These are phyloP conservation scores for Actinopyga echinites DNA, from an alignment of 53 echinoderm and acorn worm genomes.

Conservation along the genomic window DNA sequence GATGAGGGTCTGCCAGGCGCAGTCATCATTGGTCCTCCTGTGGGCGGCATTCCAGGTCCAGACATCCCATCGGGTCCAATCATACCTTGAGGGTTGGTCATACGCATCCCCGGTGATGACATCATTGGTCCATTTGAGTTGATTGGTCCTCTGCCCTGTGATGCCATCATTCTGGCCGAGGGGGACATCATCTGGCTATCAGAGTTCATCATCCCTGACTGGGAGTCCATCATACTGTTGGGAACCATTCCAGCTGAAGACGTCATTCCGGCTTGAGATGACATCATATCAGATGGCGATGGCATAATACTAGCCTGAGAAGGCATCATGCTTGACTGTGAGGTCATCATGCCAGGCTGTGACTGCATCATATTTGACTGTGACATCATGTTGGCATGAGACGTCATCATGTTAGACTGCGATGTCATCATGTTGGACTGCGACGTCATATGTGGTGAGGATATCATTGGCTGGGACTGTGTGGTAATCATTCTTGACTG, in stretches of 20 bases:
- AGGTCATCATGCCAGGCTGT: slow-evolving; percentile 61
- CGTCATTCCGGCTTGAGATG: slow-evolving; percentile 40
- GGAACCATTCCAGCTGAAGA: slow-evolving; percentile 17
- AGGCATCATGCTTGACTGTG: slow-evolving; percentile 58
- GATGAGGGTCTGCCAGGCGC: slow-evolving; percentile 46
- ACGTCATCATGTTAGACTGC: slow-evolving; percentile 61
- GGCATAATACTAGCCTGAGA: neutral
- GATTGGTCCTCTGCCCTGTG: slow-evolving; percentile 43
- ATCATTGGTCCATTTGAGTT: slow-evolving; percentile 61
- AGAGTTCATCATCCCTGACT: slow-evolving; percentile 52
- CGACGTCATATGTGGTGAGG: slow-evolving; percentile 29
- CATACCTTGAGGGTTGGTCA: slow-evolving; percentile 59
- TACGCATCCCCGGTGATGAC: slow-evolving; percentile 52
- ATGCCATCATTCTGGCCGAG: slow-evolving; percentile 45
- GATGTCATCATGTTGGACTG: slow-evolving; percentile 58
- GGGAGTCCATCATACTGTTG: slow-evolving; percentile 44
- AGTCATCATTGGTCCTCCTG: slow-evolving; percentile 64
- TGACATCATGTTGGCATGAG: slow-evolving; percentile 66
- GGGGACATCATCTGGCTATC: slow-evolving; percentile 46
- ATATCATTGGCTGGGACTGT: slow-evolving; percentile 46
- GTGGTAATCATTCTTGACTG: slow-evolving; percentile 40
- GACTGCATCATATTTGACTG: slow-evolving; percentile 68
- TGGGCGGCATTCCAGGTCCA: slow-evolving; percentile 33
- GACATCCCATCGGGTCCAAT: slow-evolving; percentile 57
- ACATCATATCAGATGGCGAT: slow-evolving; percentile 54